Conservation (phyloP, 2,797 vertebrate species). For the Cetoscarus ocellatus region DNA sequence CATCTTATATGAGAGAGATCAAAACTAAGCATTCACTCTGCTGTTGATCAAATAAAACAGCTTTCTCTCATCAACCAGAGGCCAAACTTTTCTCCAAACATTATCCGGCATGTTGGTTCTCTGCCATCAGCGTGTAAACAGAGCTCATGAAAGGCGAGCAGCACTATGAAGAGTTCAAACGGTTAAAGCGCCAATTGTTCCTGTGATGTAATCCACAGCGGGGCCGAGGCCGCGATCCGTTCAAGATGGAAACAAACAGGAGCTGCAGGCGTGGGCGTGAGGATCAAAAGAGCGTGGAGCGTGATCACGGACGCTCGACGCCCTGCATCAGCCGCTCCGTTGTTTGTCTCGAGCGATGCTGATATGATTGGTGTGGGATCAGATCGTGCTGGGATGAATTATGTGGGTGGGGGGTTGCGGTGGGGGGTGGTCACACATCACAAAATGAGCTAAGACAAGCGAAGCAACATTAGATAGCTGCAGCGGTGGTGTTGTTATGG, state of each 20-base stretch:
- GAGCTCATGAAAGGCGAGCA: background rate
- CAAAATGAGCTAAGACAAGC: slow-evolving; percentile 37
- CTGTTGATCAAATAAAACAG: background rate
- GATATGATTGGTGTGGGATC: slow-evolving; percentile 19
- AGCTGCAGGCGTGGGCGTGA: slow-evolving; percentile 7
- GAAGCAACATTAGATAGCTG: slow-evolving; percentile 17
- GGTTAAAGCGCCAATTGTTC: background rate
- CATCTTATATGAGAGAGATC: no score
- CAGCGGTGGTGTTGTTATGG: slow-evolving; percentile 27
- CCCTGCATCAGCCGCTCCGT: slow-evolving; percentile 10
- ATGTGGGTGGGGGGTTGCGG: background rate
- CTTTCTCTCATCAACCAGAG: no score
- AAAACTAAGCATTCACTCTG: background rate
- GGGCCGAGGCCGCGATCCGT: background rate
- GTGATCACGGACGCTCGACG: background rate
- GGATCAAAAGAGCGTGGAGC: slow-evolving; percentile 4
- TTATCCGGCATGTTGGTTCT: background rate
- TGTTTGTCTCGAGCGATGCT: background rate
- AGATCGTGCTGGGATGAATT: slow-evolving; percentile 5
- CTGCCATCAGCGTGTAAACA: background rate
- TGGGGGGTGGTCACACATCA: slow-evolving; percentile 5
- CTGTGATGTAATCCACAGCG: background rate
- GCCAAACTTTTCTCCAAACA: background rate
- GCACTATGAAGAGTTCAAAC: background rate
- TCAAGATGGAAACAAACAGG: slow-evolving; percentile 11